A percentile compares a stretch with the other conserved stretches of the same genome.
Conservation (phyloP, 2,888 invertebrate genomes). For the Nemotelus nigrinus region DNA sequence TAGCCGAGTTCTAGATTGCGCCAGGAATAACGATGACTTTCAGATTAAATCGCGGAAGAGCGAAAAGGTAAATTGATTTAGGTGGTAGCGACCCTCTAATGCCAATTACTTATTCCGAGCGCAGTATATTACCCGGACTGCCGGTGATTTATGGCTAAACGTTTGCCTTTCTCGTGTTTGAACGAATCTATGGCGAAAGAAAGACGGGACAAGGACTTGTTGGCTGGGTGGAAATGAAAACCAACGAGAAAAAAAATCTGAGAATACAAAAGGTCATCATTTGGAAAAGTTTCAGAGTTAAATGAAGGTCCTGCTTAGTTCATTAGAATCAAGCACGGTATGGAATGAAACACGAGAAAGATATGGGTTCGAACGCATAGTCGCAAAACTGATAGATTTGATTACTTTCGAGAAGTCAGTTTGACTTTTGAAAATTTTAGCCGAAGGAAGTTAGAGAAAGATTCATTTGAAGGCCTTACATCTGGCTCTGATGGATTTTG, state of each 20-base stretch:
- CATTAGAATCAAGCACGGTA: neutral
- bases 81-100: slow-evolving; percentile 34
- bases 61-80: slow-evolving; percentile 39
- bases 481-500: too few species aligned
- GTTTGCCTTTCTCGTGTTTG: slow-evolving; percentile 31
- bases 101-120: slow-evolving; percentile 39
- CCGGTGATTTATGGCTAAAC: slow-evolving; percentile 33
- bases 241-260: neutral
- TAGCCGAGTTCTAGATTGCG: neutral
- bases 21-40: slow-evolving; percentile 36
- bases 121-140: slow-evolving; percentile 33
- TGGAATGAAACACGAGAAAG: too few species aligned
- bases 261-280: slow-evolving; percentile 16
- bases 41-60: slow-evolving; percentile 30
- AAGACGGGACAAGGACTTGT: neutral
- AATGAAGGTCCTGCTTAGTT: neutral
- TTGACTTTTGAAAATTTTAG: too few species aligned
- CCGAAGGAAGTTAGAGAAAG: too few species aligned
- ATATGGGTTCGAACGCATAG: too few species aligned
- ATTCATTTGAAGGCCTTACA: too few species aligned
- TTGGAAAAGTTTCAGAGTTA: neutral
- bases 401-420: too few species aligned
- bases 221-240: neutral
- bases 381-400: too few species aligned
- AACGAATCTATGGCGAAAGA: neutral